Base-by-base conservation (phyloP, 2,888 invertebrate genomes). In the Lymantria monacha region DNA sequence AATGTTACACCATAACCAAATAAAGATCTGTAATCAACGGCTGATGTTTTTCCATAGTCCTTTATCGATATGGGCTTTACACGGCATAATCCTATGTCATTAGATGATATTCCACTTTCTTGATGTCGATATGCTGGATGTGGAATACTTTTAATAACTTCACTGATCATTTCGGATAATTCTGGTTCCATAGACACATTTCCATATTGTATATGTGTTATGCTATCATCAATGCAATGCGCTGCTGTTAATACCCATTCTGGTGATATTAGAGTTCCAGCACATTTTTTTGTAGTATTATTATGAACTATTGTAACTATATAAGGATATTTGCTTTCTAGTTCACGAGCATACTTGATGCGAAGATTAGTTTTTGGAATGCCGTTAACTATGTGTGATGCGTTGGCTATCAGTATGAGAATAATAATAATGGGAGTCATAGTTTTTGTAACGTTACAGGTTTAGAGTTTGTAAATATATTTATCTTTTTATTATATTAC, bases 191-290 rank as follows among this genome's bases (percentile, higher is more conserved):
- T 5, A n/a, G 30, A 7, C 41, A 30, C 30, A 11, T 42, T 30
- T 30, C 41, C 41, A 30, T 42, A 42, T 15, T 30, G 22, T 30
- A 42, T 11, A 7, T 42, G 8, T 7, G 30, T 30, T 12, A 42
- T n/a, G 9, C 14, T n/a, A n/a, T 42, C 12, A 9, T 42, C n/a
- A n/a, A 42, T 30, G 30, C 42, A 42, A 30, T 42, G 42, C 9
- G 42, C 42, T 8, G 42, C 42, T n/a, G 30, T 30, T n/a, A 42
- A 10, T 11, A 42, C 42, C 42, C 42, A 42, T 42, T 42, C 42
- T 30, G 30, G 1, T 30, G 22, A 14, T 42, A 42, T 11, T 10
- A 42, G 12, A 30, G 42, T 11, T 9, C 42, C 42, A 30, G 15
- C 10, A 15, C 15, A 14, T n/a, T 15, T 8, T 13, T 3, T 41